These are phyloP conservation scores for Polyergus mexicanus DNA, from an alignment of 1,140 invertebrate genomes.

Conservation along the genomic window DNA sequence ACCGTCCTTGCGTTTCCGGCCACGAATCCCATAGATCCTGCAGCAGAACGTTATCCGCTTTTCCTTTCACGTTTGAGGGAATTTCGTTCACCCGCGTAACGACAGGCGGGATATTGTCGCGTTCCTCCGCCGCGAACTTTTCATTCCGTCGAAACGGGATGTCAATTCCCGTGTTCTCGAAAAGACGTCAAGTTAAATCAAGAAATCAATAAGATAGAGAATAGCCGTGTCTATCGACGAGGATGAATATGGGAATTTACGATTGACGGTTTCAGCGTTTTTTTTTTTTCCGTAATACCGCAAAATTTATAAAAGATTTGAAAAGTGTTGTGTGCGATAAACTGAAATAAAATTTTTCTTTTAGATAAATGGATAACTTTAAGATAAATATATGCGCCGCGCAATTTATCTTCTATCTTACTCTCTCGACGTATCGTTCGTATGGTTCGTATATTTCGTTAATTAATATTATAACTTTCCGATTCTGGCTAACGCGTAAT, in stretches of 20 bases:
- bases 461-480: neutral
- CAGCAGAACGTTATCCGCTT: slow-evolving; percentile 2
- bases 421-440: neutral
- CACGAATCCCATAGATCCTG: slow-evolving; percentile 23
- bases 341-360: neutral
- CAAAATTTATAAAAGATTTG: neutral
- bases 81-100: slow-evolving; percentile 24
- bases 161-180: neutral
- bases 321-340: neutral
- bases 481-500: neutral
- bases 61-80: slow-evolving; percentile 34
- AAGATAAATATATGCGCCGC: neutral
- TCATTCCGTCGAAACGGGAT: slow-evolving; percentile 22
- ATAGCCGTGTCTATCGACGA: neutral
- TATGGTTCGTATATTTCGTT: neutral
- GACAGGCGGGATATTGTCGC: slow-evolving; percentile 72
- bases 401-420: neutral
- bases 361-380: neutral
- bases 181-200: slow-evolving; percentile 1
- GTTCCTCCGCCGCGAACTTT: slow-evolving; percentile 66
- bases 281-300: neutral
- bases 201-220: neutral
- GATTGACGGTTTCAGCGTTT: neutral
- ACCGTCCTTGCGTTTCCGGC: slow-evolving; percentile 30
- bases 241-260: neutral